phyloP scores from a whole-genome alignment of 2,797 vertebrate genomes.

The Mus spretus region DNA sequence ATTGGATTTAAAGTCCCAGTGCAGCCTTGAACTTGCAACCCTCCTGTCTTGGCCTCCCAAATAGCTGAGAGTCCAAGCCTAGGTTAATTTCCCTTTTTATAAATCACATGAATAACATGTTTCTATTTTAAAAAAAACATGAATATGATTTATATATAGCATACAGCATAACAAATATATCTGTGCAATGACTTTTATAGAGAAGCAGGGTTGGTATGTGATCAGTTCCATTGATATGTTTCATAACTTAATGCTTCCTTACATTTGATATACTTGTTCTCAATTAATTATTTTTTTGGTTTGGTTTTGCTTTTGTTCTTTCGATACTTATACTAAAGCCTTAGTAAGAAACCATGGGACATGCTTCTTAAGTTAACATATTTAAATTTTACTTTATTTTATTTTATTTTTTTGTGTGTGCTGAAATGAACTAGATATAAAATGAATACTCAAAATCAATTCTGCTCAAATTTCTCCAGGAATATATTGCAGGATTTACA shows the following conservation, averaged over 20 bases:
- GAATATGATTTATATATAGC: background rate
- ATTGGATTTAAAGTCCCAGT: background rate
- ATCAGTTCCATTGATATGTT: background rate
- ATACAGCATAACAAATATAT: background rate
- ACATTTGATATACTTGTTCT: background rate
- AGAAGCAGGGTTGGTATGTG: background rate
- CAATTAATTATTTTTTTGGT: background rate
- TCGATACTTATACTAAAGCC: background rate
- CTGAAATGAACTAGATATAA: background rate
- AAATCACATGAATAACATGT: background rate
- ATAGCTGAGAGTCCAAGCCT: background rate
- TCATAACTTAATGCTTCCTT: slow-evolving; percentile 27
- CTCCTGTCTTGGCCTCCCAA: background rate
- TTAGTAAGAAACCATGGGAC: background rate
- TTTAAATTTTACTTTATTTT: background rate
- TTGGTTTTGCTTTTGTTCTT: background rate
- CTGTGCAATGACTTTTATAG: background rate
- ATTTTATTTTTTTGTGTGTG: background rate
- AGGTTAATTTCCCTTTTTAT: background rate
- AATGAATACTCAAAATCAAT: background rate
- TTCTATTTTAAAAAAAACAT: background rate
- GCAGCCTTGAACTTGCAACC: background rate
- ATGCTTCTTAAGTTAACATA: background rate
- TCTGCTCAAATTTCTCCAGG: slow-evolving; percentile 3
- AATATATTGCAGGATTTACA: slow-evolving; percentile 21